Evolutionary conservation across 64 coral and sea anemone species (phyloP).

Genomic region (Montipora foliosa): DNA sequence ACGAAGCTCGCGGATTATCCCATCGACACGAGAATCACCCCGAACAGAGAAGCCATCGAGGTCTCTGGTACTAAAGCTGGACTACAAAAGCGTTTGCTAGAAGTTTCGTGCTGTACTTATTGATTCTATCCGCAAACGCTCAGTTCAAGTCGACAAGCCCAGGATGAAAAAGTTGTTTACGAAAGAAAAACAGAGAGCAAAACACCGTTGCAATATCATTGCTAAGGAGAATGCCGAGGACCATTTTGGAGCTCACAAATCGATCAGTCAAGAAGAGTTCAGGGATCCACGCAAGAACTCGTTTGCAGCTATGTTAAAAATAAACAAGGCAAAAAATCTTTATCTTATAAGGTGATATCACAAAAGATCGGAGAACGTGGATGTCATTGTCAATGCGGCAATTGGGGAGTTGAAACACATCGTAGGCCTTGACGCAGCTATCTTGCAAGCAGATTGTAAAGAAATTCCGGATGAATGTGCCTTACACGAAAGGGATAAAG

Average conservation of each 20-base stretch:
- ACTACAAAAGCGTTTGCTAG: not conserved
- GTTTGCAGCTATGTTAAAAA: slow-evolving; percentile 59
- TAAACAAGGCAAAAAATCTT: slow-evolving; percentile 48
- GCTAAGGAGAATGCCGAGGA: not conserved
- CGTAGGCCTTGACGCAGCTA: slow-evolving; percentile 46
- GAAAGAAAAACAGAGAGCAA: slow-evolving; percentile 21
- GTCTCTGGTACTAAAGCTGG: slow-evolving; percentile 55
- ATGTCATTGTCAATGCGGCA: slow-evolving; percentile 82
- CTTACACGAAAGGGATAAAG: not conserved
- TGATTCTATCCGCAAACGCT: not conserved
- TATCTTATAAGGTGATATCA: slow-evolving; percentile 48
- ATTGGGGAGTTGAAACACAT: slow-evolving; percentile 45
- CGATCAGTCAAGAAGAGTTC: no score
- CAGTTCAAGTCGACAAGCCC: slow-evolving; percentile 56
- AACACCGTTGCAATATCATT: slow-evolving; percentile 37
- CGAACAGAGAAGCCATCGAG: slow-evolving; percentile 36
- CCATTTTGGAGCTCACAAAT: not conserved
- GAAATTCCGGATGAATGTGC: slow-evolving; percentile 72
- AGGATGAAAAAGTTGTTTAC: slow-evolving; percentile 72
- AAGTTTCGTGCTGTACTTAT: not conserved
- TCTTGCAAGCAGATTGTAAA: slow-evolving; percentile 48
- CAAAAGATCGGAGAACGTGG: slow-evolving; percentile 45
- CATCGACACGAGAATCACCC: not conserved
- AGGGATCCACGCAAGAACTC: not conserved
- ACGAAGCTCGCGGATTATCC: slow-evolving; percentile 11